These are phyloP conservation scores for Pentalonia nigronervosa DNA, from an alignment of 1,140 invertebrate genomes.

Conservation along the genomic window DNA sequence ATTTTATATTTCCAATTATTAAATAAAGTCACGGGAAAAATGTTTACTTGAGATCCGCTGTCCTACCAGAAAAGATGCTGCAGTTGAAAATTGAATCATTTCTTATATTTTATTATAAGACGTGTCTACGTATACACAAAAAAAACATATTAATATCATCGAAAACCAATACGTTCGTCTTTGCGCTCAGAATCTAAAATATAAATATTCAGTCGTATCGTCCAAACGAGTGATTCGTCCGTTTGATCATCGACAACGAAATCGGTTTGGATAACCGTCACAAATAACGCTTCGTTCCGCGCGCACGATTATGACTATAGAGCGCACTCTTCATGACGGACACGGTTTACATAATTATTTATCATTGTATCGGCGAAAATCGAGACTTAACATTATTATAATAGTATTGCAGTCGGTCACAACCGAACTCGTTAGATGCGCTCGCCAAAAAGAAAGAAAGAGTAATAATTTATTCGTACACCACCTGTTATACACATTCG, in stretches of 20 bases:
- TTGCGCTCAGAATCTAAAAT: too few relatives aligned
- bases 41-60: too few relatives aligned
- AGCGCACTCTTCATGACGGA: background rate
- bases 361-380: background rate
- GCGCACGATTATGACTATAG: background rate
- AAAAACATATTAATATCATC: too few relatives aligned
- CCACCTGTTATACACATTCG: background rate
- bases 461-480: background rate
- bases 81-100: too few relatives aligned
- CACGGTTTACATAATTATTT: background rate
- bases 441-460: background rate
- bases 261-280: constrained; percentile 7
- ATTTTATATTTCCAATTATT: too few relatives aligned
- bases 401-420: background rate
- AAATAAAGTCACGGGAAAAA: too few relatives aligned
- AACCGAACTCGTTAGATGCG: background rate
- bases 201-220: background rate
- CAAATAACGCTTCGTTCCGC: background rate
- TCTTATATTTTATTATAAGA: too few relatives aligned
- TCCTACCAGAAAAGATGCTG: too few relatives aligned
- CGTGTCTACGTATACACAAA: too few relatives aligned
- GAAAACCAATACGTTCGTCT: too few relatives aligned
- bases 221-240: background rate
- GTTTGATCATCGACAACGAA: background rate
- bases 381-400: background rate